phyloP scores from a whole-genome alignment of 2,888 invertebrate genomes.

The Acanthococcus lagerstroemiae region DNA sequence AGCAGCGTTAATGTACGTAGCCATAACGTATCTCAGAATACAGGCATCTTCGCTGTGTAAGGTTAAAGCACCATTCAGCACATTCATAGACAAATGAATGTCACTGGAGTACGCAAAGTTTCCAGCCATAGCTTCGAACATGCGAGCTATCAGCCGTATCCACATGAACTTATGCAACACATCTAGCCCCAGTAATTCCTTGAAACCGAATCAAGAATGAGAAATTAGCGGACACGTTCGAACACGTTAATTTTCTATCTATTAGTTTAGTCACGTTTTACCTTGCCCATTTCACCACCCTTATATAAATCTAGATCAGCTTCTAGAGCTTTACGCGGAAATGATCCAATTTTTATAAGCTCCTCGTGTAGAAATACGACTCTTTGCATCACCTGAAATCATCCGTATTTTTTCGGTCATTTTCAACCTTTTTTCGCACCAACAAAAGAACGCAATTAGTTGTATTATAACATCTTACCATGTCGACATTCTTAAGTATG shows the following conservation, averaged over 20 bases:
- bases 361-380: constrained; percentile 98
- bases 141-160: constrained; percentile 88
- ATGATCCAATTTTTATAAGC: constrained; percentile 94
- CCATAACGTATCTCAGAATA: constrained; percentile 88
- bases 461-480: constrained; percentile 47
- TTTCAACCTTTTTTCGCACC: no score
- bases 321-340: constrained; percentile 94
- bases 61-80: constrained; percentile 90
- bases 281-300: constrained; percentile 79
- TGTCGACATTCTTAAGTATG: constrained; percentile 81
- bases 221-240: no score
- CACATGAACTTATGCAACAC: constrained; percentile 98
- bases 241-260: no score
- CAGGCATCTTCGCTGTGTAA: constrained; percentile 95
- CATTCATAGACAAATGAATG: constrained; percentile 93
- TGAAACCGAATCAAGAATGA: constrained; percentile 35
- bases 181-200: constrained; percentile 83
- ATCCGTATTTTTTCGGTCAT: no score
- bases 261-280: constrained; percentile 39
- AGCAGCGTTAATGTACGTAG: constrained; percentile 94
- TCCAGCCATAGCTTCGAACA: constrained; percentile 97
- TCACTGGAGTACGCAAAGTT: constrained; percentile 95
- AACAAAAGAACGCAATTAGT: no score
- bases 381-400: constrained; percentile 79
- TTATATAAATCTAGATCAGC: constrained; percentile 88